These are phyloP conservation scores for Dendroctonus ponderosae DNA, from an alignment of 1,140 invertebrate genomes.

Conservation along the genomic window DNA sequence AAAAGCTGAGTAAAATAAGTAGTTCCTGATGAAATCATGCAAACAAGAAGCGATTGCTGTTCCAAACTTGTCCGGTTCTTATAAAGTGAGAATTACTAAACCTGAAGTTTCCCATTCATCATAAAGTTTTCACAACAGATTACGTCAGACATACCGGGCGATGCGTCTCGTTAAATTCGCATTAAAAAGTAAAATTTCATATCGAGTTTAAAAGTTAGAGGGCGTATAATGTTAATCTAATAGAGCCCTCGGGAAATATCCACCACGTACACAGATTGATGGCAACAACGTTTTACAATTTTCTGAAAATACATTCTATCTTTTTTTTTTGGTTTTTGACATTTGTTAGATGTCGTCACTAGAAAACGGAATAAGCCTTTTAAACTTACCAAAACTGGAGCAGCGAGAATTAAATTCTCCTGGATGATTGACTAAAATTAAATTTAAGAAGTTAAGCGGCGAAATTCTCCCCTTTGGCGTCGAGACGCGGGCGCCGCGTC, in stretches of 20 bases:
- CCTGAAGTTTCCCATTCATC: slow-evolving; percentile 11
- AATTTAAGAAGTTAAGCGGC: slow-evolving; percentile 51
- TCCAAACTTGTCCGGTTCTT: too few species aligned
- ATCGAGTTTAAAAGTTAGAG: slow-evolving; percentile 34
- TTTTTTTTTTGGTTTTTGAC: background rate
- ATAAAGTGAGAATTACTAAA: too few species aligned
- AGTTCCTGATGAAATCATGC: too few species aligned
- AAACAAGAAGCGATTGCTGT: too few species aligned
- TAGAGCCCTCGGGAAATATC: slow-evolving; percentile 29
- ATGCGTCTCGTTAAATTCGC: slow-evolving; percentile 31
- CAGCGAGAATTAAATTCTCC: slow-evolving; percentile 28
- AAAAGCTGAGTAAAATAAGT: too few species aligned
- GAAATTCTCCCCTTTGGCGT: slow-evolving; percentile 44
- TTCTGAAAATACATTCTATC: slow-evolving; percentile 8
- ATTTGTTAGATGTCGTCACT: background rate
- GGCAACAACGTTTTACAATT: slow-evolving; percentile 21
- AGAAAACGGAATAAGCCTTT: too few species aligned
- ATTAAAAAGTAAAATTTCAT: slow-evolving; percentile 37
- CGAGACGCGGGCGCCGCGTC: slow-evolving; percentile 21
- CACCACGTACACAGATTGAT: slow-evolving; percentile 25
- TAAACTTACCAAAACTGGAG: too few species aligned
- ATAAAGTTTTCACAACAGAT: slow-evolving; percentile 29
- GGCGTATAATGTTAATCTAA: slow-evolving; percentile 33
- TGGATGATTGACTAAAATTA: slow-evolving; percentile 51
- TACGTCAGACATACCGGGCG: slow-evolving; percentile 27